These are phyloP conservation scores for Lordiphosa fenestrarum DNA, from an alignment of 2,888 invertebrate species.

Conservation along the genomic window DNA sequence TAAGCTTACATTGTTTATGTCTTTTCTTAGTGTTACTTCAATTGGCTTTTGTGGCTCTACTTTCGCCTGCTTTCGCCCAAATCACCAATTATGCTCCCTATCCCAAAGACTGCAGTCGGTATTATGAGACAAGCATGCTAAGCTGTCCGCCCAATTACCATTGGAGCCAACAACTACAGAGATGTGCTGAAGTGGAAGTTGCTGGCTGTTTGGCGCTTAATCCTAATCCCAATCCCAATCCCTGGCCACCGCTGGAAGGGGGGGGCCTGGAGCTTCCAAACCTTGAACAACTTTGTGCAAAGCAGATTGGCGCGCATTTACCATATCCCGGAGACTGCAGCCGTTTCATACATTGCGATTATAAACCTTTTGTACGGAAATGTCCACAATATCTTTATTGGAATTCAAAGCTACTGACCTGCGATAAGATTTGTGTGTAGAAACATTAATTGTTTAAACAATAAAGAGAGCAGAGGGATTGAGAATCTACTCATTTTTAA, in stretches of 20 bases:
- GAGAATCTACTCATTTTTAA: conserved; percentile 8
- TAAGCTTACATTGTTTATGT: neutral
- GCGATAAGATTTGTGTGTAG: conserved; percentile 50
- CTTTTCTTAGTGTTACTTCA: conserved; percentile 26
- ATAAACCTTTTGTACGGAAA: conserved; percentile 47
- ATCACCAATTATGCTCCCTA: conserved; percentile 9
- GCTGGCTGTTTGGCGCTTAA: neutral
- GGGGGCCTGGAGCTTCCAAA: neutral
- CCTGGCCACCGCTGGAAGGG: neutral
- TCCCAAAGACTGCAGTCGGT: conserved; percentile 42
- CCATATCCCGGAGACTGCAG: conserved; percentile 47
- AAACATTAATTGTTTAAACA: neutral
- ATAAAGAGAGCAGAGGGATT: conserved; percentile 13
- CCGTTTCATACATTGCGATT: conserved; percentile 51
- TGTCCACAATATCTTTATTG: conserved; percentile 47
- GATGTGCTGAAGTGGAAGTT: conserved; percentile 20
- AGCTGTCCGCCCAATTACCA: conserved; percentile 25
- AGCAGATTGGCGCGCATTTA: conserved; percentile 13
- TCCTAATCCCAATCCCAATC: neutral
- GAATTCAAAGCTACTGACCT: conserved; percentile 50
- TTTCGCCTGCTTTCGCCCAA: conserved; percentile 7
- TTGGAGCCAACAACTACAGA: conserved; percentile 35
- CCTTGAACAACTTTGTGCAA: conserved; percentile 9
- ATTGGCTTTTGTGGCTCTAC: neutral
- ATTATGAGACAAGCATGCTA: conserved; percentile 18